Conservation (phyloP, 2,888 invertebrate genomes). For the Phrixothrix hirtus region DNA sequence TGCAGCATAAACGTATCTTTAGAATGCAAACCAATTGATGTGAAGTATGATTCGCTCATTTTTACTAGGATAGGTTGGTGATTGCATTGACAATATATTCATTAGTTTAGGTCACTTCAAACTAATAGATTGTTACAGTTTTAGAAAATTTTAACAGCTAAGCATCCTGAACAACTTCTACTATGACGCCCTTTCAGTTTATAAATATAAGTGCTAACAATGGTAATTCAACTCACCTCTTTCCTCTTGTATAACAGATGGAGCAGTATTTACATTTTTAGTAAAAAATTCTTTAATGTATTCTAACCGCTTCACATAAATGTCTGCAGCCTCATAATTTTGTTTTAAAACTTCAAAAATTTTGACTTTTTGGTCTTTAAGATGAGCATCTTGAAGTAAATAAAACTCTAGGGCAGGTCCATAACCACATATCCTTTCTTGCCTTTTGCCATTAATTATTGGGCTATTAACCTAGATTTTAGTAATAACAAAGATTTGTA, state of each 20-base stretch:
- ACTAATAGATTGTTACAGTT: too few species aligned
- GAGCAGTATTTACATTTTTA: slow-evolving; percentile 70
- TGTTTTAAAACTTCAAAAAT: slow-evolving; percentile 62
- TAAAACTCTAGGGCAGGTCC: slow-evolving; percentile 74
- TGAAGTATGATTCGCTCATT: too few species aligned
- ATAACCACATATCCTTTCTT: slow-evolving; percentile 74
- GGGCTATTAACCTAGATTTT: slow-evolving; percentile 62
- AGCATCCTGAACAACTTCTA: too few species aligned
- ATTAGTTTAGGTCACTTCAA: too few species aligned
- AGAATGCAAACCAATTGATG: too few species aligned
- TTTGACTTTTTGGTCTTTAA: slow-evolving; percentile 60
- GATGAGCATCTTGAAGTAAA: slow-evolving; percentile 67
- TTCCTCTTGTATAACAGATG: slow-evolving; percentile 65
- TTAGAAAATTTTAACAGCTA: too few species aligned
- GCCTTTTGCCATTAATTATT: slow-evolving; percentile 79
- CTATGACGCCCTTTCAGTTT: too few species aligned
- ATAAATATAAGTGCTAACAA: too few species aligned
- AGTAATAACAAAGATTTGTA: background rate
- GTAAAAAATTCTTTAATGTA: slow-evolving; percentile 68
- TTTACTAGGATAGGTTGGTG: too few species aligned
- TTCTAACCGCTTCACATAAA: slow-evolving; percentile 69
- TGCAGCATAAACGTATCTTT: too few species aligned
- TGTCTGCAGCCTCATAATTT: slow-evolving; percentile 66
- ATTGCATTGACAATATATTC: too few species aligned
- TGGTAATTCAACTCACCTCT: too few species aligned